These are phyloP conservation scores for Caenorhabditis becei DNA, from an alignment of 2,888 invertebrate species.

Conservation along the genomic window DNA sequence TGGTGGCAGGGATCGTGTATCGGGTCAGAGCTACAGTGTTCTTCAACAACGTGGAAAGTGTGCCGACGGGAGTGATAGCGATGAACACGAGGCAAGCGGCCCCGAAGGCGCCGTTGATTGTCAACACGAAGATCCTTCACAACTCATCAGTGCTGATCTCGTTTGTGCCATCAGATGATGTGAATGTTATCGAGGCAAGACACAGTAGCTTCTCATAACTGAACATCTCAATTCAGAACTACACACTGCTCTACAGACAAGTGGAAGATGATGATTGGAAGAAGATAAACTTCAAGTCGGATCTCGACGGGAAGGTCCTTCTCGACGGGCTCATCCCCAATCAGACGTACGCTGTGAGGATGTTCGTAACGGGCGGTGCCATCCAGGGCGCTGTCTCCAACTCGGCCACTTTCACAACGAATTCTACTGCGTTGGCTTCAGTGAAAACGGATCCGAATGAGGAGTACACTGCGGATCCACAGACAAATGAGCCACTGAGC, in stretches of 20 bases:
- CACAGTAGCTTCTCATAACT: not conserved
- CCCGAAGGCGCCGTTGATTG: slow-evolving; percentile 62
- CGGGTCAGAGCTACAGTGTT: slow-evolving; percentile 56
- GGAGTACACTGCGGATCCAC: slow-evolving; percentile 57
- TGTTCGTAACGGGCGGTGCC: slow-evolving; percentile 51
- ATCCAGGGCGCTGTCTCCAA: slow-evolving; percentile 60
- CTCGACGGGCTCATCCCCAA: slow-evolving; percentile 58
- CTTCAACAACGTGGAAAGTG: slow-evolving; percentile 60
- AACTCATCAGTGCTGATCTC: slow-evolving; percentile 64
- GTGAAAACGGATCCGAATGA: slow-evolving; percentile 47
- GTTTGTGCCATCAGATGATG: slow-evolving; percentile 66
- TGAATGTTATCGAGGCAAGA: slow-evolving; percentile 47
- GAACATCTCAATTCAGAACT: slow-evolving; percentile 60
- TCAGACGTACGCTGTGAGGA: slow-evolving; percentile 61
- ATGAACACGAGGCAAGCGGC: slow-evolving; percentile 56
- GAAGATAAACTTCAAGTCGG: slow-evolving; percentile 57
- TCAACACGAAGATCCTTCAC: slow-evolving; percentile 56
- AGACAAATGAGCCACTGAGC: slow-evolving; percentile 56
- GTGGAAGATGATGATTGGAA: slow-evolving; percentile 53
- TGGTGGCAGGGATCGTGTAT: slow-evolving; percentile 23
- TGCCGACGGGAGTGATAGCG: slow-evolving; percentile 45
- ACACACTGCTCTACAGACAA: slow-evolving; percentile 63
- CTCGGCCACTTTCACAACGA: slow-evolving; percentile 45
- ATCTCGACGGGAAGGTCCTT: slow-evolving; percentile 54
- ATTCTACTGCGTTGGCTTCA: slow-evolving; percentile 52